These are phyloP conservation scores for Probaryconus sp. DNA, from an alignment of 1,140 invertebrate species.

Conservation along the genomic window DNA sequence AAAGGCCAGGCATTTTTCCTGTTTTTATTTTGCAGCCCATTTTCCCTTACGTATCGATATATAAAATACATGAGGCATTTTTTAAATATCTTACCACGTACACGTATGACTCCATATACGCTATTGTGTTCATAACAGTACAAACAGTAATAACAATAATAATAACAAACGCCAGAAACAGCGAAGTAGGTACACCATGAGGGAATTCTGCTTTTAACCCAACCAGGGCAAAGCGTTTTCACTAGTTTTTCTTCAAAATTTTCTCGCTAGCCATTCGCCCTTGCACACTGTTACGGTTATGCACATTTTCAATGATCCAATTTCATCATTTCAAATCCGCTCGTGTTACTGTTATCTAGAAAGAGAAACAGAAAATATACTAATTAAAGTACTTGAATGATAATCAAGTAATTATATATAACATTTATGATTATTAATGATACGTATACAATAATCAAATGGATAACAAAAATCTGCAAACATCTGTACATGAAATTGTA, in stretches of 20 bases:
- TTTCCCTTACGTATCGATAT: too few species aligned
- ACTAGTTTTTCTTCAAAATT: slow-evolving; percentile 38
- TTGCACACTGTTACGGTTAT: slow-evolving; percentile 23
- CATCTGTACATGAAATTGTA: too few species aligned
- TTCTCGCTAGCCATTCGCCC: slow-evolving; percentile 15
- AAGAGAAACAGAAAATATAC: too few species aligned
- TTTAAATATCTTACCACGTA: slow-evolving; percentile 6
- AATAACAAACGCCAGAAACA: slow-evolving; percentile 45
- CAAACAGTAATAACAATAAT: slow-evolving; percentile 57
- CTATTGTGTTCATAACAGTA: slow-evolving; percentile 48
- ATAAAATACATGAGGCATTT: too few species aligned
- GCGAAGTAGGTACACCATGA: slow-evolving; percentile 50
- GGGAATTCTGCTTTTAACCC: slow-evolving; percentile 38
- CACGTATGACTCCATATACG: background rate
- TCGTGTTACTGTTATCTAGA: slow-evolving; percentile 7
- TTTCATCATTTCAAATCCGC: slow-evolving; percentile 24
- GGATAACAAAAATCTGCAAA: too few species aligned
- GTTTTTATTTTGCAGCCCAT: too few species aligned
- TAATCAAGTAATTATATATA: too few species aligned
- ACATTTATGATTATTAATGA: too few species aligned
- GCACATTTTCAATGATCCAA: slow-evolving; percentile 2
- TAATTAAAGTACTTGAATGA: too few species aligned
- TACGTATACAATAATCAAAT: too few species aligned
- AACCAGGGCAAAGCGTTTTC: slow-evolving; percentile 7
- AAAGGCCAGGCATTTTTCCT: too few species aligned